Base-by-base conservation (phyloP, 1,140 invertebrate species). In the Neodiprion pinetum region DNA sequence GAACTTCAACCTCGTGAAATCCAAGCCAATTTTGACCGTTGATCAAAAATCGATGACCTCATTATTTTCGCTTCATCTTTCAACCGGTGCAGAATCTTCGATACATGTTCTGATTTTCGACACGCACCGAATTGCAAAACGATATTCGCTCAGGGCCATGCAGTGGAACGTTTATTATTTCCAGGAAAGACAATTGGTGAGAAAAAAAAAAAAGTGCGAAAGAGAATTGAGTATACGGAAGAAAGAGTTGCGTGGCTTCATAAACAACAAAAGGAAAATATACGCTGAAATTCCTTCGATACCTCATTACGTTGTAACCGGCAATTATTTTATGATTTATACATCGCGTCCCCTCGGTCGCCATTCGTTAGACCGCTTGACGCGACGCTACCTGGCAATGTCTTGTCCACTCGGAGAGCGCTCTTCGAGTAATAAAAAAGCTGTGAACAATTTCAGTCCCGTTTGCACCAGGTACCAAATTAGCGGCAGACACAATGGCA, bases 281-380 rank as follows among this genome's bases (percentile, higher is more conserved):
- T 61, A 61, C n/a, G n/a, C n/a, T 14, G 53, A 5, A 61, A 61
- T 61, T 61, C 53, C 53, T 61, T 61, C 53, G 53, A 61, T 61
- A 61, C 53, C 53, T 61, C 53, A 61, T 61, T 61, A 61, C 53
- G 53, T 61, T 61, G 53, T 61, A 17, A 61, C 53, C n/a, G 9
- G 53, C 53, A 61, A 61, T 61, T 61, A 61, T 61, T 61, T 61
- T 61, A 61, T 61, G 53, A 61, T 61, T 61, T 61, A 61, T 61
- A 61, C 53, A 61, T 61, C 53, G 53, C 53, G 53, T 61, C 53
- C 53, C 8, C 11, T 61, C 9, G 53, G 53, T 61, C 53, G 53
- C 53, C 53, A 61, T 61, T 61, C 53, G 53, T 61, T 61, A 61
- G 53, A 61, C 53, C 11, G 53, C 53, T 61, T 14, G 28, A 40